Conservation (phyloP, 2,113 vertebrate species). For the Alosa alosa region DNA sequence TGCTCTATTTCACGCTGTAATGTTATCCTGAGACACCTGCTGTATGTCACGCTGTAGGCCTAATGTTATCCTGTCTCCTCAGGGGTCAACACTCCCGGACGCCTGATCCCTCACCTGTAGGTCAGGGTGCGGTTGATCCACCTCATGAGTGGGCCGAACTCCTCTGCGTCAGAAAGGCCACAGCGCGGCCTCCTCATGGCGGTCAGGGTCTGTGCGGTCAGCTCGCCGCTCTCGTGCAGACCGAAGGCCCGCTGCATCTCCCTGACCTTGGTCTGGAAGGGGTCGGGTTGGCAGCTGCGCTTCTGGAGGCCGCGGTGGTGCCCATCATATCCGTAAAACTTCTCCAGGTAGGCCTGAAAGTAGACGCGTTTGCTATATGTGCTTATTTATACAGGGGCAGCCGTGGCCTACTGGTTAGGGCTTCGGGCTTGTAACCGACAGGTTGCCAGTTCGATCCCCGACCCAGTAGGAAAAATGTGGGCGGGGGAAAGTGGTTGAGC, state of each 20-base stretch:
- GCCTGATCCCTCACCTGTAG: conserved; percentile 57
- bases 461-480: no score
- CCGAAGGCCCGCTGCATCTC: conserved; percentile 63
- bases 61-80: no score
- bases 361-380: neutral
- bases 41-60: no score
- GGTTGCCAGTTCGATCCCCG: no score
- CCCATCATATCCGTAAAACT: conserved; percentile 53
- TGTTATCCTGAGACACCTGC: no score
- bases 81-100: neutral
- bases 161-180: conserved; percentile 64
- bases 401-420: no score
- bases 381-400: no score
- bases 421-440: no score
- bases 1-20: no score
- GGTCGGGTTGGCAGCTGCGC: conserved; percentile 19
- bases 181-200: conserved; percentile 62
- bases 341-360: conserved; percentile 55
- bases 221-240: conserved; percentile 54
- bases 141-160: conserved; percentile 39
- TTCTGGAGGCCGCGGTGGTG: conserved; percentile 15
- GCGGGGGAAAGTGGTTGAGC: no score
- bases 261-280: conserved; percentile 42
- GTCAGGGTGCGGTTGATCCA: conserved; percentile 58
- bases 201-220: conserved; percentile 52